Percentiles rank a stretch among this genome's conserved stretches.
Evolutionary conservation across 2,888 invertebrate genomes (phyloP).

Genomic region (Stenodema calcarata): DNA sequence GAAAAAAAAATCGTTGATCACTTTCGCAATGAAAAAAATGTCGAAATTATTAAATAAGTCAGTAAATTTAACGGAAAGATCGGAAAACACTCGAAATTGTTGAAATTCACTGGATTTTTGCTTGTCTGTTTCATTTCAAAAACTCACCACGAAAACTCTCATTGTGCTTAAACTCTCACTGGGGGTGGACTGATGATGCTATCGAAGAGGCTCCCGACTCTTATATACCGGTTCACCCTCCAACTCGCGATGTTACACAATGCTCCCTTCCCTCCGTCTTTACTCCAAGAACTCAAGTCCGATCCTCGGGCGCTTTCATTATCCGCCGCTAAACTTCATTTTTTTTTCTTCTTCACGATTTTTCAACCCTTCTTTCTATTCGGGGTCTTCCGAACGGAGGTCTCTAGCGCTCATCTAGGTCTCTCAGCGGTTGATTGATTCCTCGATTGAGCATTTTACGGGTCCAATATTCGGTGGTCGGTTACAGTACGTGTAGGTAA

Average conservation of each 20-base stretch:
- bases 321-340: not conserved
- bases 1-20: not conserved
- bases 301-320: not conserved
- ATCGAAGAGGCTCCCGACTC: not conserved
- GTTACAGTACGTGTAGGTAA: no score
- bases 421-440: not conserved
- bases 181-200: conserved; percentile 22
- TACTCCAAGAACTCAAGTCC: not conserved
- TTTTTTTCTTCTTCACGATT: not conserved
- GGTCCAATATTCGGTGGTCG: no score
- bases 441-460: not conserved
- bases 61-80: not conserved
- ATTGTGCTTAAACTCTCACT: conserved; percentile 6
- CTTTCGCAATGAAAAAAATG: not conserved
- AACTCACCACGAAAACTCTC: conserved; percentile 45
- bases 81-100: not conserved
- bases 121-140: not conserved
- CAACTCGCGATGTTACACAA: not conserved
- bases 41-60: not conserved
- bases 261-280: not conserved
- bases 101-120: not conserved
- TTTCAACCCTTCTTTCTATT: not conserved
- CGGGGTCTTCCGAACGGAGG: not conserved
- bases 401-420: not conserved
- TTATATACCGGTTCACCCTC: not conserved